Percentiles rank a stretch among this genome's conserved stretches.
Evolutionary conservation across 2,797 vertebrate species (phyloP).

Genomic region (Falco peregrinus): DNA sequence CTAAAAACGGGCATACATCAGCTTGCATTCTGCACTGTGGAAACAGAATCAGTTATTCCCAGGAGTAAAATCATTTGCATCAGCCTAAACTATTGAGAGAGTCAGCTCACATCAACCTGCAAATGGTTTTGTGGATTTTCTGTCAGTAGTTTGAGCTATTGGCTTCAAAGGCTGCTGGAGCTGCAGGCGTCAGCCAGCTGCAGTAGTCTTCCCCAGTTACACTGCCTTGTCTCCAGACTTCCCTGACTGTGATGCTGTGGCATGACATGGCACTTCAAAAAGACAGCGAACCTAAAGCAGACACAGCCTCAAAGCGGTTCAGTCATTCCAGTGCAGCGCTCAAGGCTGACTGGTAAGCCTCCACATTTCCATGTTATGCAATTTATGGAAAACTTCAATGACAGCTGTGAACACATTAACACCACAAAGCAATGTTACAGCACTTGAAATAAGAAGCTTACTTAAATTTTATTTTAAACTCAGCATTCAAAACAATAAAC

Average conservation of each 20-base stretch:
- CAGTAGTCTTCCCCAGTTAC: rapidly evolving
- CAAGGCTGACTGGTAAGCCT: not conserved
- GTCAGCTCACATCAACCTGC: not conserved
- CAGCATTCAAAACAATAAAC: not conserved
- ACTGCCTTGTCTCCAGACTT: not conserved
- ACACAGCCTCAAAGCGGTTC: rapidly evolving
- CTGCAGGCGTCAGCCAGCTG: not conserved
- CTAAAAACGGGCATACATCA: not conserved
- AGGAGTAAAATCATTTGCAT: not conserved
- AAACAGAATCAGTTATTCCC: not conserved
- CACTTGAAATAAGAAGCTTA: not conserved
- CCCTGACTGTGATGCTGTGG: not conserved
- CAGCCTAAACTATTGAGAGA: not conserved
- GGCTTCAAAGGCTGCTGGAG: not conserved
- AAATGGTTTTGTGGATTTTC: not conserved
- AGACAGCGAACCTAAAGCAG: not conserved
- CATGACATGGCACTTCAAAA: not conserved
- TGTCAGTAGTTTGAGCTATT: not conserved
- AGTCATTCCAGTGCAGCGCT: not conserved
- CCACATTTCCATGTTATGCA: not conserved
- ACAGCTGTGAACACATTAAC: not conserved
- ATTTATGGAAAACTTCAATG: not conserved
- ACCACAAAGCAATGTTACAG: not conserved
- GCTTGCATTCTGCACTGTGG: not conserved
- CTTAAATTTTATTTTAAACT: not conserved